Percentiles rank a stretch among this genome's conserved stretches.
Conservation (phyloP, 2,888 invertebrate species). For the Trachelus stipa region DNA sequence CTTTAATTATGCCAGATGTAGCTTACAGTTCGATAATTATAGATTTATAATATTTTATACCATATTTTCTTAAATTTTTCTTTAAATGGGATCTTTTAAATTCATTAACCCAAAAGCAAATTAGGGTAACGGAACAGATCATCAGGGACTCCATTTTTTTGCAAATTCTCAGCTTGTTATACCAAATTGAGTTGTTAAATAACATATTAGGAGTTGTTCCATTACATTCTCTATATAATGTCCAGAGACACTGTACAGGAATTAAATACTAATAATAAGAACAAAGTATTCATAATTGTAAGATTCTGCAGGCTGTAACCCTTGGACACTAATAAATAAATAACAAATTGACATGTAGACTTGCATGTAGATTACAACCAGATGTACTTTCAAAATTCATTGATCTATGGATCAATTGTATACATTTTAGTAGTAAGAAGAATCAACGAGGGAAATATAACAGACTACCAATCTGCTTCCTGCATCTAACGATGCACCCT, state of each 20-base stretch:
- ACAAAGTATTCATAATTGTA: background rate
- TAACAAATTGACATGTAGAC: background rate
- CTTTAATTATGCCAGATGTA: background rate
- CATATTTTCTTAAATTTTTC: background rate
- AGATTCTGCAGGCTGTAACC: background rate
- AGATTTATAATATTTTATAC: background rate
- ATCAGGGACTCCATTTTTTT: background rate
- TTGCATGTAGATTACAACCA: background rate
- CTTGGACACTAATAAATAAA: background rate
- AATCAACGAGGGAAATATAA: conserved; percentile 17
- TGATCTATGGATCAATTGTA: background rate
- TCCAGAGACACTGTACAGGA: background rate
- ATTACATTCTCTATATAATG: background rate
- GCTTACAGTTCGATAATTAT: background rate
- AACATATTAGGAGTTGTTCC: background rate
- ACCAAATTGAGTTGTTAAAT: background rate
- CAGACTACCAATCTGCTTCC: conserved; percentile 21
- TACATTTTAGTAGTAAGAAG: conserved; percentile 8
- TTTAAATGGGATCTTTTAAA: no score
- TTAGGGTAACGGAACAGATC: background rate
- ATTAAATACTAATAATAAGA: background rate
- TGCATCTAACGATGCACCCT: conserved; percentile 29
- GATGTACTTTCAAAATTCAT: background rate
- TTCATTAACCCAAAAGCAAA: background rate
- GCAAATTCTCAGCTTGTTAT: background rate